Conservation (phyloP, 2,113 vertebrate species). For the Chlorodrepanis virens region DNA sequence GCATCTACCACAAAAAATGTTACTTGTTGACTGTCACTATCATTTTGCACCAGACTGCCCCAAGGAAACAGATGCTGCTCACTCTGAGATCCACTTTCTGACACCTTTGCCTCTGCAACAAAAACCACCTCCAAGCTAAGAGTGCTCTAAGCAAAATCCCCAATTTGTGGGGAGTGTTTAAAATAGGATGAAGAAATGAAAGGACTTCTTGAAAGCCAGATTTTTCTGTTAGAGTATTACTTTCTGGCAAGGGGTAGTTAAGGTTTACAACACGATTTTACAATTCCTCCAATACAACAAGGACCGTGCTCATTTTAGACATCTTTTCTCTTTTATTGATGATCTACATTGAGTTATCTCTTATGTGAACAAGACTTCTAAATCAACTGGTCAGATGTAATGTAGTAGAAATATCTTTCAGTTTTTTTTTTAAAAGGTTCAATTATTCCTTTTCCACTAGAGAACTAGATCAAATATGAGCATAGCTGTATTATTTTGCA, state of each 20-base stretch:
- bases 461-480: neutral
- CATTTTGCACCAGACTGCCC: neutral
- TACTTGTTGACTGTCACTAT: neutral
- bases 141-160: neutral
- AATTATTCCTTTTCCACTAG: neutral
- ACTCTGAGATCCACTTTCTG: neutral
- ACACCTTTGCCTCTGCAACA: neutral
- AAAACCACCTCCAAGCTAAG: neutral
- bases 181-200: neutral
- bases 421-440: neutral
- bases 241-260: neutral
- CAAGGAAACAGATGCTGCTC: neutral
- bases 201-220: neutral
- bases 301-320: neutral
- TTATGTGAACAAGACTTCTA: neutral
- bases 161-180: neutral
- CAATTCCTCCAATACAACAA: neutral
- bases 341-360: neutral
- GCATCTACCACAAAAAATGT: neutral
- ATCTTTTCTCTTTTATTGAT: neutral
- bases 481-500: constrained; percentile 31
- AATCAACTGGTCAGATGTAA: neutral
- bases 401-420: neutral
- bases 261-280: neutral
- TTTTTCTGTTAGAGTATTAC: neutral